Conservation (phyloP, 2,888 invertebrate genomes). For the Eupithecia exiguata region DNA sequence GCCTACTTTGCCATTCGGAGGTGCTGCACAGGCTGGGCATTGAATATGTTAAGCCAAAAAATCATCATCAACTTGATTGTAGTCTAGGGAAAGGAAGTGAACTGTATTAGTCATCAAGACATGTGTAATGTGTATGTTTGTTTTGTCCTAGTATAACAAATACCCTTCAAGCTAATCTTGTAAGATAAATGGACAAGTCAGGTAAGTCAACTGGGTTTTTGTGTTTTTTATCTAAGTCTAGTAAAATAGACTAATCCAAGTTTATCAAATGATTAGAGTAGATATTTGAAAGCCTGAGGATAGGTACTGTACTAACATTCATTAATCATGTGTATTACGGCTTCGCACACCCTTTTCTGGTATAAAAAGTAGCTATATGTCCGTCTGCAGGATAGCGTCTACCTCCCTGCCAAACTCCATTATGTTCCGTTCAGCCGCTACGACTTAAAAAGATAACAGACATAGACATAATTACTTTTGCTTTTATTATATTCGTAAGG, state of each 20-base stretch:
- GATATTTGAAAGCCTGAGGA: not conserved
- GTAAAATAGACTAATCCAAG: conserved; percentile 1
- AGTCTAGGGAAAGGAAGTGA: not conserved
- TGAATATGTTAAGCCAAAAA: not conserved
- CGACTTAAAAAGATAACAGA: not conserved
- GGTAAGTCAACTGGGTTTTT: not conserved
- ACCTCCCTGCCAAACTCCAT: not conserved
- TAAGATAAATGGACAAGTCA: not conserved
- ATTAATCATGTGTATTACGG: not conserved
- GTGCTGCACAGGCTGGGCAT: not conserved
- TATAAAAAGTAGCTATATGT: not conserved
- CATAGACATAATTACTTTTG: not conserved
- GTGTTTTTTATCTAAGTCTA: not conserved
- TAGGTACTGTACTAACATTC: not conserved
- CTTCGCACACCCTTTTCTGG: not conserved
- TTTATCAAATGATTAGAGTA: not conserved
- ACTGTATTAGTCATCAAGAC: not conserved
- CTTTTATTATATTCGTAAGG: not conserved
- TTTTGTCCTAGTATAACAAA: not conserved
- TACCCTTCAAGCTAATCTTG: conserved; percentile 1
- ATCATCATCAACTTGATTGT: not conserved
- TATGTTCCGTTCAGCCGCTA: not conserved
- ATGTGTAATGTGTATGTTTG: not conserved
- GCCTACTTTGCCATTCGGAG: not conserved
- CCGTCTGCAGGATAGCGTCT: not conserved